Percentiles rank a stretch among this genome's conserved stretches.
These are phyloP conservation scores for Callopanchax toddi DNA, from an alignment of 2,113 vertebrate species.

Conservation along the genomic window DNA sequence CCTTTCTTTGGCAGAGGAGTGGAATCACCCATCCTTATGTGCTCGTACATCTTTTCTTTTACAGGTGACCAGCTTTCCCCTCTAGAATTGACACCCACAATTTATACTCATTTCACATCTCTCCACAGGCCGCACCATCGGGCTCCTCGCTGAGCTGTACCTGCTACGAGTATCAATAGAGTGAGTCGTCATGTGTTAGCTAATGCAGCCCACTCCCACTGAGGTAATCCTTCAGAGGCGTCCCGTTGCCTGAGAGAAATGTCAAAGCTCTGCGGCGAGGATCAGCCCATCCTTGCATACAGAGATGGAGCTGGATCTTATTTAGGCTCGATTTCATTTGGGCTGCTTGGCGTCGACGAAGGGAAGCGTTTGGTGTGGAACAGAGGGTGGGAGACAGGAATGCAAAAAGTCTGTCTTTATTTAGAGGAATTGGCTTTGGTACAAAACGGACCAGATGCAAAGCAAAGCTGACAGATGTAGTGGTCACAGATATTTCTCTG, in stretches of 20 bases:
- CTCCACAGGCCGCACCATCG: conserved; percentile 55
- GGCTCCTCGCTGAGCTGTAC: conserved; percentile 73
- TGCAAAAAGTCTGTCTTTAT: conserved; percentile 62
- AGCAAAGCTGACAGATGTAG: conserved; percentile 64
- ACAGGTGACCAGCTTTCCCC: conserved; percentile 78
- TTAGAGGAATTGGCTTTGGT: conserved; percentile 58
- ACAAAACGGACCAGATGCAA: conserved; percentile 64
- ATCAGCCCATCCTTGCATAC: conserved; percentile 61
- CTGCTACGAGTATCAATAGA: conserved; percentile 70
- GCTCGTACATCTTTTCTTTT: conserved; percentile 81
- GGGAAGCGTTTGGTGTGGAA: conserved; percentile 51
- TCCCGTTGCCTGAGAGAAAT: conserved; percentile 70
- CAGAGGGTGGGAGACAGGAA: conserved; percentile 49
- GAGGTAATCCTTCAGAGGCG: conserved; percentile 71
- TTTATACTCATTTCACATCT: conserved; percentile 82
- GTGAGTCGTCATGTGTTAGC: conserved; percentile 65
- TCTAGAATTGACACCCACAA: conserved; percentile 81
- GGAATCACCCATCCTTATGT: conserved; percentile 76
- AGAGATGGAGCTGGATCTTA: conserved; percentile 68
- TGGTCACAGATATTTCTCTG: conserved; percentile 67
- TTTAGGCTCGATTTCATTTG: conserved; percentile 77
- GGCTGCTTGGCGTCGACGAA: conserved; percentile 48
- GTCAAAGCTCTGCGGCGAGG: conserved; percentile 64
- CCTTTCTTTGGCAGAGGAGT: conserved; percentile 58
- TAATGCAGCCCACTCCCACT: conserved; percentile 68